A percentile compares a stretch with the other conserved stretches of the same genome.
These are phyloP conservation scores for Hydraecia micacea DNA, from an alignment of 2,888 invertebrate species.

Conservation along the genomic window DNA sequence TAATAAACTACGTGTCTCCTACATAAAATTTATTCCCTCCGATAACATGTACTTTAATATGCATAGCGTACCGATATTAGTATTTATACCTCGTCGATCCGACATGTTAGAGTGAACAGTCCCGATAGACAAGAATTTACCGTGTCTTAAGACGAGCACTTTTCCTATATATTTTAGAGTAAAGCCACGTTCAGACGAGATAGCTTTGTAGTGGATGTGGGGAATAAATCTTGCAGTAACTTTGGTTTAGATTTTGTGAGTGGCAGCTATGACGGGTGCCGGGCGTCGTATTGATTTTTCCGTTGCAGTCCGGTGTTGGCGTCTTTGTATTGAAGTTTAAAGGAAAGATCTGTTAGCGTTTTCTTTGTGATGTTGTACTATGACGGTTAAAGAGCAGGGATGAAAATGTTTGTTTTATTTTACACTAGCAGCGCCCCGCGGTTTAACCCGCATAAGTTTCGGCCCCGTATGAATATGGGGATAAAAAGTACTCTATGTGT, in stretches of 20 bases:
- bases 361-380: slow-evolving; percentile 17
- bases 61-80: slow-evolving; percentile 54
- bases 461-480: no score
- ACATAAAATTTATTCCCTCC: slow-evolving; percentile 38
- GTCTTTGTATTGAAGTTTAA: slow-evolving; percentile 32
- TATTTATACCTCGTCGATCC: slow-evolving; percentile 59
- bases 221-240: slow-evolving; percentile 55
- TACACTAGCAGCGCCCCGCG: not conserved
- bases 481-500: no score
- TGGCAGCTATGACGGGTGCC: slow-evolving; percentile 50
- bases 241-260: slow-evolving; percentile 53
- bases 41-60: slow-evolving; percentile 51
- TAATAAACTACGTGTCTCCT: slow-evolving; percentile 46
- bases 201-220: slow-evolving; percentile 52
- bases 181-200: slow-evolving; percentile 43
- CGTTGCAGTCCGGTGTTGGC: slow-evolving; percentile 38
- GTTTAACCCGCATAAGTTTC: no score
- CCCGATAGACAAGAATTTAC: slow-evolving; percentile 68
- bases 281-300: slow-evolving; percentile 50
- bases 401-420: not conserved
- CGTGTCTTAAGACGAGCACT: slow-evolving; percentile 58
- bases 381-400: not conserved
- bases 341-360: slow-evolving; percentile 13
- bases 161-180: slow-evolving; percentile 54
- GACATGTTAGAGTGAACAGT: slow-evolving; percentile 62